Percentiles rank a stretch among this genome's conserved stretches.
phyloP scores from a whole-genome alignment of 2,113 vertebrate genomes.

The Gallinago paraguaiae region DNA sequence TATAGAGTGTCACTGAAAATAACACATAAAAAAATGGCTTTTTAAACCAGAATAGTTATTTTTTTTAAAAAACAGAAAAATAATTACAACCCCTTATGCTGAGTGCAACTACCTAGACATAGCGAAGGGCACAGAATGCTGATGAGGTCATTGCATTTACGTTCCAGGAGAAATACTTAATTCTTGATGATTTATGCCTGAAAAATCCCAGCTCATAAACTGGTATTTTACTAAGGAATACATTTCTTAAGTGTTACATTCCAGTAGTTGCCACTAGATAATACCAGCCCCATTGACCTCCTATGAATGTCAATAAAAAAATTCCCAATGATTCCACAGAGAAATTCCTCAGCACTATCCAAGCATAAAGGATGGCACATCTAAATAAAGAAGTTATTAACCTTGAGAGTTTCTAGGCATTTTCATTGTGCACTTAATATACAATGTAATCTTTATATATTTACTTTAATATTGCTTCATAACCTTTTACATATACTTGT shows the following conservation, averaged over 20 bases:
- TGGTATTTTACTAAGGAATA: not conserved
- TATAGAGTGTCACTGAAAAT: not conserved
- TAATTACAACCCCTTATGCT: not conserved
- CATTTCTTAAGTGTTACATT: not conserved
- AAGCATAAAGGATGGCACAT: not conserved
- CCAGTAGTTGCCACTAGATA: not conserved
- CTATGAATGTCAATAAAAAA: not conserved
- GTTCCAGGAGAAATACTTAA: not conserved
- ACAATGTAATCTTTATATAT: not conserved
- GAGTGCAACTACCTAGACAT: not conserved
- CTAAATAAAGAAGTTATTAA: not conserved
- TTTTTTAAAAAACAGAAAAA: no score
- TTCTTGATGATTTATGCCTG: not conserved
- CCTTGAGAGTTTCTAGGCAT: not conserved
- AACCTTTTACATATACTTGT: not conserved
- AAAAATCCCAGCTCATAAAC: not conserved
- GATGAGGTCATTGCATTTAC: not conserved
- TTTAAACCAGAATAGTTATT: not conserved
- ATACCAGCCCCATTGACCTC: not conserved
- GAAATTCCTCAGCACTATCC: not conserved
- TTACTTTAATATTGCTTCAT: not conserved
- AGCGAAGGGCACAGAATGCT: not conserved
- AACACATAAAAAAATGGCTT: not conserved
- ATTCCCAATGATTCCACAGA: not conserved
- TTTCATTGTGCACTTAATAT: not conserved